Evolutionary conservation across 2,888 invertebrate species (phyloP).

Genomic region (Erpobdella octoculata): DNA sequence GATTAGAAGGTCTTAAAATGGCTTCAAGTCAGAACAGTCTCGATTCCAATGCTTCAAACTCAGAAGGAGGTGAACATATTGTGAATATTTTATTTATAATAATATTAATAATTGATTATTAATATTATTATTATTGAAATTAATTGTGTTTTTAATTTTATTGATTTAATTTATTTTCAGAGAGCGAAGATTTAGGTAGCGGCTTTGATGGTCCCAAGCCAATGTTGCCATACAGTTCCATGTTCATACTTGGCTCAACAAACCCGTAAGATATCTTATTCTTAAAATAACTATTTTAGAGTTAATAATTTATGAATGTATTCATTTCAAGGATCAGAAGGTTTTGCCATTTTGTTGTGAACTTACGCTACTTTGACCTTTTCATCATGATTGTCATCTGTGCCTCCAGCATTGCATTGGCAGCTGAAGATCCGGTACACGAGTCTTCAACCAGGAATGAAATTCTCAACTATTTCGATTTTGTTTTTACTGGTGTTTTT

Average conservation of each 20-base stretch:
- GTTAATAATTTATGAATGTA: background rate
- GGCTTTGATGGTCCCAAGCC: slow-evolving; percentile 69
- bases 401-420: slow-evolving; percentile 95
- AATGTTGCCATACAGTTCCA: slow-evolving; percentile 99
- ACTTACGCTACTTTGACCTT: slow-evolving; percentile 97
- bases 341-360: slow-evolving; percentile 98
- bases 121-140: background rate
- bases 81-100: background rate
- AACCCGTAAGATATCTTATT: slow-evolving; percentile 74
- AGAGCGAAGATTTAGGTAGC: slow-evolving; percentile 2
- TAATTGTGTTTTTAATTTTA: background rate
- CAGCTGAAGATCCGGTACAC: slow-evolving; percentile 96
- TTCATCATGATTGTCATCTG: slow-evolving; percentile 99
- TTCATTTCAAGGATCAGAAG: slow-evolving; percentile 73
- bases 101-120: background rate
- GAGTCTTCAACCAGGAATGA: slow-evolving; percentile 72
- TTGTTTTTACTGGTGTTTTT: slow-evolving; percentile 99
- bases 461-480: slow-evolving; percentile 94
- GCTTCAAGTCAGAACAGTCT: slow-evolving; percentile 21
- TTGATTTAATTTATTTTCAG: background rate
- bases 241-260: slow-evolving; percentile 98
- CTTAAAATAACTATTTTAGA: background rate
- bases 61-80: slow-evolving; percentile 14
- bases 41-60: slow-evolving; percentile 10
- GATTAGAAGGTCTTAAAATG: slow-evolving; percentile 18